phyloP scores from a whole-genome alignment of 2,888 invertebrate genomes.

The Acanthacorydalis orientalis region DNA sequence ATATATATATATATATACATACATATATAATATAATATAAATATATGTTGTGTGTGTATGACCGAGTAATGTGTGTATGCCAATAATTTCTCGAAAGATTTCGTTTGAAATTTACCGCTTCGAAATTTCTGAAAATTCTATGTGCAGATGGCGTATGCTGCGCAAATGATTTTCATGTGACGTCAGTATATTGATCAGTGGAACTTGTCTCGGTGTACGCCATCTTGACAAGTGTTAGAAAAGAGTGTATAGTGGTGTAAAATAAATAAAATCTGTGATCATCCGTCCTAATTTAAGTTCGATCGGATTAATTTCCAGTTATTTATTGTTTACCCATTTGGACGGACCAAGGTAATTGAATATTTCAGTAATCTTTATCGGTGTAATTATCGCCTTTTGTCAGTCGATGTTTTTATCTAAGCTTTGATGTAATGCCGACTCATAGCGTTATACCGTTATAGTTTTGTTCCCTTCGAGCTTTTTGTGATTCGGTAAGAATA shows the following conservation, averaged over 20 bases:
- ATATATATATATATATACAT: no score
- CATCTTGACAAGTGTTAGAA: conserved; percentile 29
- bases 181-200: conserved; percentile 26
- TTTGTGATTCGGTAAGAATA: not conserved
- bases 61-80: no score
- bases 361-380: conserved; percentile 29
- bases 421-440: conserved; percentile 7
- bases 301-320: conserved; percentile 26
- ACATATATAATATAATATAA: no score
- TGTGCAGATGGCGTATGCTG: conserved; percentile 15
- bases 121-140: not conserved
- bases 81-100: no score
- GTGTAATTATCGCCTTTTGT: not conserved
- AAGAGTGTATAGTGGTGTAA: conserved; percentile 22
- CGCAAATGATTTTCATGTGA: conserved; percentile 15
- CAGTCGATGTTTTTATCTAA: conserved; percentile 7
- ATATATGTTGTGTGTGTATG: no score
- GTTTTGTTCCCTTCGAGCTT: not conserved
- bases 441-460: conserved; percentile 8
- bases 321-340: conserved; percentile 42
- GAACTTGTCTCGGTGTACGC: conserved; percentile 28
- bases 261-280: conserved; percentile 25
- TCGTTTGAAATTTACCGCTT: not conserved
- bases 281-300: conserved; percentile 25
- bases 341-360: conserved; percentile 61